Percentiles rank a stretch among this genome's conserved stretches.
phyloP scores from a whole-genome alignment of 1,140 invertebrate species.

The Drosophila miranda region DNA sequence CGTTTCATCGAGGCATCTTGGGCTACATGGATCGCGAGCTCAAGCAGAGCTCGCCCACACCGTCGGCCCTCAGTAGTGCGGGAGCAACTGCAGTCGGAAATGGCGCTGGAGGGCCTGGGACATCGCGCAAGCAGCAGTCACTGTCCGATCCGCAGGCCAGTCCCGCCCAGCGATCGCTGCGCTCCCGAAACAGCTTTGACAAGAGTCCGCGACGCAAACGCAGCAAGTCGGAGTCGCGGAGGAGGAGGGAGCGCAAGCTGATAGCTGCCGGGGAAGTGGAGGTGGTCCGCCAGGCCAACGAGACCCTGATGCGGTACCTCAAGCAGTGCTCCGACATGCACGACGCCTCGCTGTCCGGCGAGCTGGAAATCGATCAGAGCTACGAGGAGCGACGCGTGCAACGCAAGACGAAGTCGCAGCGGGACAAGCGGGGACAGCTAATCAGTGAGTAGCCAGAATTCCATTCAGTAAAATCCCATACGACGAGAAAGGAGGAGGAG shows the following conservation, averaged over 20 bases:
- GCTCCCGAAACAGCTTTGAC: constrained; percentile 76
- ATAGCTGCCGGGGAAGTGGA: constrained; percentile 82
- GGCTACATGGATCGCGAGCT: constrained; percentile 80
- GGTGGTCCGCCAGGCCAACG: constrained; percentile 78
- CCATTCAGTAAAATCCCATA: constrained; percentile 34
- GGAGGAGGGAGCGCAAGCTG: constrained; percentile 75
- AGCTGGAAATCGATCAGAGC: constrained; percentile 81
- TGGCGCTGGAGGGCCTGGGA: constrained; percentile 35
- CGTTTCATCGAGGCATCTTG: constrained; percentile 76
- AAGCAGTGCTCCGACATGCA: constrained; percentile 82
- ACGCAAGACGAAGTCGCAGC: constrained; percentile 81
- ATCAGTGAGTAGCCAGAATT: constrained; percentile 71
- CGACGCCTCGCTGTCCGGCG: constrained; percentile 80
- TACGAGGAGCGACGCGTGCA: constrained; percentile 79
- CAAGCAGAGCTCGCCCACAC: constrained; percentile 75
- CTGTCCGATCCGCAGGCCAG: constrained; percentile 81
- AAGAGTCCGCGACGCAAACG: constrained; percentile 82
- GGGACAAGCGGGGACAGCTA: constrained; percentile 80
- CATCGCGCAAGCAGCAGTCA: constrained; percentile 72
- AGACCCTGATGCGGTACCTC: constrained; percentile 81
- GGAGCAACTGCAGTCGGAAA: constrained; percentile 16
- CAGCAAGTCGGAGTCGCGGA: constrained; percentile 80
- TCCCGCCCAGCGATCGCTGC: constrained; percentile 80
- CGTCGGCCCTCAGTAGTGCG: constrained; percentile 58
- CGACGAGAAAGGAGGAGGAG: too few relatives aligned